Base-by-base conservation (phyloP, 2,113 vertebrate genomes). In the Alouatta palliata region DNA sequence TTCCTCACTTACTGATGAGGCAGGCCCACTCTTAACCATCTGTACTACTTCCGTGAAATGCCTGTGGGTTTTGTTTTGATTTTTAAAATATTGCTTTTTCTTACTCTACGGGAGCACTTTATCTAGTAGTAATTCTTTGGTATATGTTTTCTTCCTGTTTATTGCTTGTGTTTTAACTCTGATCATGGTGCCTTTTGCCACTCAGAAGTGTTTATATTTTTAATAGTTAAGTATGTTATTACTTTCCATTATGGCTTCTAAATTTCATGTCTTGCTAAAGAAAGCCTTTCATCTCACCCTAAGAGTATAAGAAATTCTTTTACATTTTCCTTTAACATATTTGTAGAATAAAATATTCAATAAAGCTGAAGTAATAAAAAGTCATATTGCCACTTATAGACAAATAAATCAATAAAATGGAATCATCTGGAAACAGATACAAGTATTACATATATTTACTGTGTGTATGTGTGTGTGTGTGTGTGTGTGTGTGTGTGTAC, bases 401-500 rank as follows among this genome's bases (percentile, higher is more conserved):
- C n/a, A 92, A 71, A 89, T 11, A 79, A 37, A 73, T 87, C 73
- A 35, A 45, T 88, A 43, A 79, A 70, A 70, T 0, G 80, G 32
- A 80, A 66, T 40, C 21, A 52, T 86, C 64, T 92, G 90, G 30
- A 92, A 79, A 73, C 25, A 81, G 23, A 84, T 13, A 17, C 56
- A 80, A 86, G 27, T 43, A 85, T 73, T 89, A 13, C 30, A 81
- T 66, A 16, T 93, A 52, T 83, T 88, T 89, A 45, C 43, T 49
- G 9, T 61, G 56, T 58, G 21, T 58, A 20, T 58, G 8, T 58
- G 0, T 58, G 0, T 23, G 0, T 56, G 0, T 56, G 3, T 49
- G 12, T 49, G 14, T 4, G n/a, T n/a, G 23, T 58, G 25, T 56
- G 0, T 56, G 3, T 49, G 12, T 49, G 14, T 4, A 52, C 49